A percentile compares a stretch with the other conserved stretches of the same genome.
These are phyloP conservation scores for Papilio helenus DNA, from an alignment of 1,140 invertebrate genomes.

Conservation along the genomic window DNA sequence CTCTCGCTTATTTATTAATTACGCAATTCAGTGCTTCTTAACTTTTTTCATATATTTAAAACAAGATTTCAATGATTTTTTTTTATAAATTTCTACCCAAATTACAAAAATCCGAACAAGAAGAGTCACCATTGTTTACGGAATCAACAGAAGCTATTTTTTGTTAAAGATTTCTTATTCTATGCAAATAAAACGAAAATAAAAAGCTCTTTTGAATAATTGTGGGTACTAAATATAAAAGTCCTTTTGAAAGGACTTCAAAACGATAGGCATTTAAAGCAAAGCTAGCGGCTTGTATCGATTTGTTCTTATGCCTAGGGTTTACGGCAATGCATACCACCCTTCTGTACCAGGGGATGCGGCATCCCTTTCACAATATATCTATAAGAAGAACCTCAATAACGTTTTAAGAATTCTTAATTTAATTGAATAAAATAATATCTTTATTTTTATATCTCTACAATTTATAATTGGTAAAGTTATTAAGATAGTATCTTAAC, in stretches of 20 bases:
- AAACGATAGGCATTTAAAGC: constrained; percentile 23
- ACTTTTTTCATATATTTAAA: neutral
- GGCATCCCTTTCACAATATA: constrained; percentile 10
- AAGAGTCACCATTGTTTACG: neutral
- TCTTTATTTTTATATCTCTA: neutral
- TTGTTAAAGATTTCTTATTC: no score
- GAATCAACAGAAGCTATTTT: neutral
- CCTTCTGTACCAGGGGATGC: constrained; percentile 2
- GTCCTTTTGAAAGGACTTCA: neutral
- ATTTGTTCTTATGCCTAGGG: constrained; percentile 8
- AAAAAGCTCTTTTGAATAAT: constrained; percentile 3
- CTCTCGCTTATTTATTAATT: constrained; percentile 23
- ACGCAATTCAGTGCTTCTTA: neutral
- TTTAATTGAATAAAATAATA: no score
- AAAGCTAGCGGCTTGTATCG: constrained; percentile 30
- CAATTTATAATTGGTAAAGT: neutral
- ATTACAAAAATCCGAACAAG: neutral
- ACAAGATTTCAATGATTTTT: neutral
- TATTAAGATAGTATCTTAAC: neutral
- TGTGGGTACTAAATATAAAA: constrained; percentile 7
- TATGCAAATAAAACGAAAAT: neutral
- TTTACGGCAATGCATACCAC: constrained; percentile 13
- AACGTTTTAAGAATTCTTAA: no score
- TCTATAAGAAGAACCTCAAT: neutral
- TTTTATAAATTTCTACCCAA: neutral